Conservation (phyloP, 2,888 invertebrate genomes). For the Phortica magna region DNA sequence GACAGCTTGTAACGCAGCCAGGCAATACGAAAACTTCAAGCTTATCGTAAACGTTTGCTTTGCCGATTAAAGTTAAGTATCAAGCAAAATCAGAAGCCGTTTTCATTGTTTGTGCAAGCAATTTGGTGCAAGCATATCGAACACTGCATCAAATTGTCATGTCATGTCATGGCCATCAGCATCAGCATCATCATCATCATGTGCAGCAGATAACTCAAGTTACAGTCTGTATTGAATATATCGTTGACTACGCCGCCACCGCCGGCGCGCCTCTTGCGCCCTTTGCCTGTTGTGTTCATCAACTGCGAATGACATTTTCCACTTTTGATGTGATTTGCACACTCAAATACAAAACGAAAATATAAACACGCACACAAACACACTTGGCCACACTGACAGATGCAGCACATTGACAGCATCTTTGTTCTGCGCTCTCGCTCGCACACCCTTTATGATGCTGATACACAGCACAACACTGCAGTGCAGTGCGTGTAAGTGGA, state of each 20-base stretch:
- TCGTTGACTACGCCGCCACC: too few relatives aligned
- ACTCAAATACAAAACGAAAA: conserved; percentile 1
- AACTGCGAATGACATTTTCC: conserved; percentile 69
- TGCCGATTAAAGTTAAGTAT: too few relatives aligned
- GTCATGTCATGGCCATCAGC: background rate
- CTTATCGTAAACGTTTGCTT: too few relatives aligned
- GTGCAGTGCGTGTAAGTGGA: background rate
- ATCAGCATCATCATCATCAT: background rate
- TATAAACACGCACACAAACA: background rate
- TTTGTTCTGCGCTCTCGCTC: too few relatives aligned
- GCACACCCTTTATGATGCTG: background rate
- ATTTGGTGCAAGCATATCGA: background rate
- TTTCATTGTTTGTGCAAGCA: background rate
- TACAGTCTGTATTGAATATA: too few relatives aligned
- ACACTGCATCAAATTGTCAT: background rate
- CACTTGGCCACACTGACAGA: background rate
- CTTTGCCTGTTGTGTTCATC: conserved; percentile 36
- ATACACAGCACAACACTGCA: background rate
- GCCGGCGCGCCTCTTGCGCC: background rate
- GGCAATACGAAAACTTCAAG: too few relatives aligned
- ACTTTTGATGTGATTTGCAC: conserved; percentile 50
- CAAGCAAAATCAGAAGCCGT: background rate
- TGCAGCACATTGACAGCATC: background rate
- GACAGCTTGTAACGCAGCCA: too few relatives aligned
- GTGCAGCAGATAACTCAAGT: background rate